Conservation (phyloP, 2,888 invertebrate species). For the Cephus rjabovi region DNA sequence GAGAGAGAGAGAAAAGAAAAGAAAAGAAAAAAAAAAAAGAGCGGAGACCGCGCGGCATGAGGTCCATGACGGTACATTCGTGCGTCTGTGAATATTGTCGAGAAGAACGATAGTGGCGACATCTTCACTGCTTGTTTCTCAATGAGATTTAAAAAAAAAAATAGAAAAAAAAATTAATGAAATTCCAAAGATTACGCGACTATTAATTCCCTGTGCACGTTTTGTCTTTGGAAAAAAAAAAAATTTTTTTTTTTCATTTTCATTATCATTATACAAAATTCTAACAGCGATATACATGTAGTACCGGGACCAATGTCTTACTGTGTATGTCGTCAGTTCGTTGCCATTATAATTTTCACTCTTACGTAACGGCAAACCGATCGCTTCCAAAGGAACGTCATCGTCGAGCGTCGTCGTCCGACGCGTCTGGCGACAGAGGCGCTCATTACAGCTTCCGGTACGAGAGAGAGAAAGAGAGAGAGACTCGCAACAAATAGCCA, state of each 20-base stretch:
- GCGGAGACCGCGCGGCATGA: not conserved
- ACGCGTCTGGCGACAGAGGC: conserved; percentile 59
- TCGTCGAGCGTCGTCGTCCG: conserved; percentile 43
- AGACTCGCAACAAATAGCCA: conserved; percentile 60
- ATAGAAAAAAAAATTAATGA: not conserved
- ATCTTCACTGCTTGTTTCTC: conserved; percentile 5
- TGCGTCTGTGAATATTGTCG: not conserved
- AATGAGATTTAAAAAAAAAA: conserved; percentile 13
- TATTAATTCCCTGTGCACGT: not conserved
- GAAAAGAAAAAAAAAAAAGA: not conserved
- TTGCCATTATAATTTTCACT: not conserved
- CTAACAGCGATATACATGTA: too few relatives aligned
- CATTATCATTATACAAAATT: too few relatives aligned
- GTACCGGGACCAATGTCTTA: too few relatives aligned
- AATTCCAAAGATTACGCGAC: not conserved
- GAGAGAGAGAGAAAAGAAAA: too few relatives aligned
- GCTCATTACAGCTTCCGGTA: conserved; percentile 65
- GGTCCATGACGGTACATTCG: not conserved
- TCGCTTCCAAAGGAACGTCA: conserved; percentile 58
- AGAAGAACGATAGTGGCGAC: not conserved
- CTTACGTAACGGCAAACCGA: not conserved
- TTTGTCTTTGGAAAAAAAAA: too few relatives aligned
- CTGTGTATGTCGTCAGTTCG: not conserved
- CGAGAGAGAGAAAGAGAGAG: conserved; percentile 31
- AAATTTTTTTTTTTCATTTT: not conserved